Base-by-base conservation (phyloP, 2,797 vertebrate species). In the Sebastes ruberrimus region DNA sequence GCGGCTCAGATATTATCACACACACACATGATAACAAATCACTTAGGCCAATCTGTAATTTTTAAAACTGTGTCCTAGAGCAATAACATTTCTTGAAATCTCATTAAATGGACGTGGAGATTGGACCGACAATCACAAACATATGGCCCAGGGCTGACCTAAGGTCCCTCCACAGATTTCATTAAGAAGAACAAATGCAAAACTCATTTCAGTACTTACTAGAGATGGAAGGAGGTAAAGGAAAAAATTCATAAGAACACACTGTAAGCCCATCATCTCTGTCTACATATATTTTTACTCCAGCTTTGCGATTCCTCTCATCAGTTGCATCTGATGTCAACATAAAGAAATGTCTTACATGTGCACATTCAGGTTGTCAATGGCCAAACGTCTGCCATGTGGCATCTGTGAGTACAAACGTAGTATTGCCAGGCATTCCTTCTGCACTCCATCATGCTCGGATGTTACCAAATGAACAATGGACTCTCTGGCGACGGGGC, bases 391-490 rank as follows among this genome's bases (percentile, higher is more conserved):
- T 86, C 96, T 95, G 63, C 97, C 95, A 0, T 86, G 74, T 68
- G 94, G 85, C 0, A 56, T 95, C 72, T 95, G 87, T 0, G 94
- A 93, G 66, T 90, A 96, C 52, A 96, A 79, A 10, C 49, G 64
- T 1, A 98, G 77, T 6, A 99, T 78, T 1, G 85, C 88, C 89
- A 99, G 52, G 8, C 96, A 95, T 89, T 96, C 94, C 32, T 77
- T 85, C 49, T 78, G 94, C 68, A 98, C 57, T 28, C 88, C 72
- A 0, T 4, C 27, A 2, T 88, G 23, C 30, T 88, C 86, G 2
- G 92, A 96, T 38, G 79, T 89, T 59, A 97, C 72, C 87, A 97
- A 89, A 62, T 91, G 20, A 25, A 96, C 88, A 72, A 97, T 78
- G 77, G 94, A 91, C 9, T 84, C 28, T 14, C 77, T 94, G 61